These are phyloP conservation scores for Tetanocera ferruginea DNA, from an alignment of 2,888 invertebrate species.

Conservation along the genomic window DNA sequence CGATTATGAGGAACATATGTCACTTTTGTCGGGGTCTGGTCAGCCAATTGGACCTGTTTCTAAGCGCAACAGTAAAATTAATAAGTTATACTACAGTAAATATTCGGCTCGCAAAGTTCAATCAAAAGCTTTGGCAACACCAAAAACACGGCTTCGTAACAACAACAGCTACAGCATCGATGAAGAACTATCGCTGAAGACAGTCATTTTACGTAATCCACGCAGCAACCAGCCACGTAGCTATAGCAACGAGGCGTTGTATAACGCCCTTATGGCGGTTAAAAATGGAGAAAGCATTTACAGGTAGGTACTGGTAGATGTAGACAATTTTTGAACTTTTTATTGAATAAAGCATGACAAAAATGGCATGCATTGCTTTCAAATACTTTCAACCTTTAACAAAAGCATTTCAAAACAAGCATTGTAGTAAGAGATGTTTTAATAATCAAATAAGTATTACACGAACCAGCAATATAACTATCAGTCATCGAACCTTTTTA, in stretches of 20 bases:
- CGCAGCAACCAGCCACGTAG: slow-evolving; percentile 57
- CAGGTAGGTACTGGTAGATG: no score
- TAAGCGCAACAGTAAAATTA: slow-evolving; percentile 5
- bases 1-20: not conserved
- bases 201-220: slow-evolving; percentile 54
- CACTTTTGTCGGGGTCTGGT: not conserved
- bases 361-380: no score
- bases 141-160: not conserved
- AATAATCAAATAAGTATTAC: no score
- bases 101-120: not conserved
- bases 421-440: no score
- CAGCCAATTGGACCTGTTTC: not conserved
- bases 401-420: no score
- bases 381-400: no score
- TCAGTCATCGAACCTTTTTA: no score
- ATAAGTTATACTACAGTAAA: slow-evolving; percentile 6
- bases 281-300: slow-evolving; percentile 75
- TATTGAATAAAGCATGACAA: no score
- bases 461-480: slow-evolving; percentile 4
- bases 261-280: slow-evolving; percentile 75
- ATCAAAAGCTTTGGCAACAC: not conserved
- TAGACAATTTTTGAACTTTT: no score
- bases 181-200: slow-evolving; percentile 43
- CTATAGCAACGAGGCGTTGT: slow-evolving; percentile 70
- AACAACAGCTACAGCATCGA: not conserved